Evolutionary conservation across 2,888 invertebrate genomes (phyloP).

Genomic region (Synergus umbraculus): DNA sequence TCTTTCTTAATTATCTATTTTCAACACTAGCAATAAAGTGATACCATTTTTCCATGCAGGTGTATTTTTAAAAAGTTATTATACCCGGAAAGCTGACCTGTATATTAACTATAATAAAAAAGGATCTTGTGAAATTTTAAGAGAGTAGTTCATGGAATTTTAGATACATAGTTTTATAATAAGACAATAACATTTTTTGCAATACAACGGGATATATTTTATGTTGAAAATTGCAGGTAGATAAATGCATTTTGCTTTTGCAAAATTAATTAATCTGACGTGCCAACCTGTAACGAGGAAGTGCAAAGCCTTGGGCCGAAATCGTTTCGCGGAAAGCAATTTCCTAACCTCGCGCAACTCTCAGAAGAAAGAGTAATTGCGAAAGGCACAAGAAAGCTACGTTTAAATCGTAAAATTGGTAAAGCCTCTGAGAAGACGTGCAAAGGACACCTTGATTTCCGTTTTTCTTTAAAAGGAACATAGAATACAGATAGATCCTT

Average conservation of each 20-base stretch:
- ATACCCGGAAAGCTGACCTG: too few species aligned
- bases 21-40: background rate
- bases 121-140: too few species aligned
- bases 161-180: too few species aligned
- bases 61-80: background rate
- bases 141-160: too few species aligned
- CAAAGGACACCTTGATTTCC: background rate
- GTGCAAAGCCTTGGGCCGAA: conserved; percentile 45
- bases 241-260: background rate
- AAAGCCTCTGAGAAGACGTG: background rate
- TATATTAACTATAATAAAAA: too few species aligned
- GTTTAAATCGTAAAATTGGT: conserved; percentile 46
- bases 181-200: background rate
- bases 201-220: background rate
- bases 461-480: background rate
- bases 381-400: conserved; percentile 38
- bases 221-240: background rate
- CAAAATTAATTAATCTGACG: conserved; percentile 10
- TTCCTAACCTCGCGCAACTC: conserved; percentile 56
- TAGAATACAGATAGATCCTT: conserved; percentile 1
- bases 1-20: background rate
- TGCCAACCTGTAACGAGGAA: conserved; percentile 49
- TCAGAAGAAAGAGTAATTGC: conserved; percentile 50
- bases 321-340: conserved; percentile 62
- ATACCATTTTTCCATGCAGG: background rate